Conservation (phyloP, 2,797 vertebrate genomes). For the Sebastes hopkinsi region DNA sequence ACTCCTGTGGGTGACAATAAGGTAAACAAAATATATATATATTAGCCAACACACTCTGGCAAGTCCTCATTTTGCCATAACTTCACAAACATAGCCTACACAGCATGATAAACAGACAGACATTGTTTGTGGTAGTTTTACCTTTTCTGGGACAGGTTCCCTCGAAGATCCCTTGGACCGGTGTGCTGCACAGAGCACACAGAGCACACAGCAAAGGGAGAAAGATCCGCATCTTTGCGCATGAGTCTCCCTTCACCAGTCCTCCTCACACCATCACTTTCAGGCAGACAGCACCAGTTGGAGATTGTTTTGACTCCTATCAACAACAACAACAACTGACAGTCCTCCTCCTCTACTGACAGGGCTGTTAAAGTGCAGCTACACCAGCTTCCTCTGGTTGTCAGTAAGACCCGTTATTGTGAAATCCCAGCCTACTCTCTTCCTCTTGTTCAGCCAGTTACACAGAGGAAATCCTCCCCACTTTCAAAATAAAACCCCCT, state of each 20-base stretch:
- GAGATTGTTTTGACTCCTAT: not conserved
- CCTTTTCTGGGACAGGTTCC: conserved; percentile 75
- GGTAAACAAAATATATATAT: no score
- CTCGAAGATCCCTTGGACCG: conserved; percentile 33
- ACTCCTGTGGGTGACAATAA: no score
- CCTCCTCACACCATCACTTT: not conserved
- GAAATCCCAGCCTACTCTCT: conserved; percentile 59
- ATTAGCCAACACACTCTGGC: no score
- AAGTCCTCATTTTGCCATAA: not conserved
- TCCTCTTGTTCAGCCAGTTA: conserved; percentile 53
- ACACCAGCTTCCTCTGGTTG: conserved; percentile 14
- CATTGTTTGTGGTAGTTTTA: conserved; percentile 2
- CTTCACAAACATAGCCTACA: not conserved
- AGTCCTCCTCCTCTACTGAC: not conserved
- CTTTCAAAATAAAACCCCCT: conserved; percentile 29
- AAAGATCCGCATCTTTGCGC: conserved; percentile 43
- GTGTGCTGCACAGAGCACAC: not conserved
- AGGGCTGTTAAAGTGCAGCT: not conserved
- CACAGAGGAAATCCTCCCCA: conserved; percentile 66
- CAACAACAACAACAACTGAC: not conserved
- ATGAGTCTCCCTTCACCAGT: not conserved
- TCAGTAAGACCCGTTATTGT: conserved; percentile 71
- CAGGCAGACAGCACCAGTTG: fast-evolving
- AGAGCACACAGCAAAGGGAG: conserved; percentile 36
- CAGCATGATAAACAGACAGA: not conserved